Evolutionary conservation across 2,113 vertebrate species (phyloP).

Genomic region (Nycticryphes semicollaris): DNA sequence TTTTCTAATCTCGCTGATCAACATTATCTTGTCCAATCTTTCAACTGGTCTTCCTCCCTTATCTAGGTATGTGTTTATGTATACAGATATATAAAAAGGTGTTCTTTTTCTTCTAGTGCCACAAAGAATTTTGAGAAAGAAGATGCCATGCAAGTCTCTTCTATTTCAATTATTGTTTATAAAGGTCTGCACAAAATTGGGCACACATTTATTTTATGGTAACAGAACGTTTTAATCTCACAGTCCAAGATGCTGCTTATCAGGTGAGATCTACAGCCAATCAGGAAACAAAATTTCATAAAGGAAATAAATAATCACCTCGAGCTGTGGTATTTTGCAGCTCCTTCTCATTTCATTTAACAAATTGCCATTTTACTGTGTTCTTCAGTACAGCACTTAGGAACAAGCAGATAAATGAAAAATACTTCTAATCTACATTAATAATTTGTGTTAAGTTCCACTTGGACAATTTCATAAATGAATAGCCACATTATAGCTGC

Average conservation of each 20-base stretch:
- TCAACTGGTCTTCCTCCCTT: background rate
- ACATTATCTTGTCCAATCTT: background rate
- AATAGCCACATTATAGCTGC: background rate
- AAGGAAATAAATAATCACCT: background rate
- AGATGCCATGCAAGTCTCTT: background rate
- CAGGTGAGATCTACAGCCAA: background rate
- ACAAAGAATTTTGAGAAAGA: background rate
- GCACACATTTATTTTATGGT: background rate
- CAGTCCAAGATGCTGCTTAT: background rate
- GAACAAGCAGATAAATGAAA: slow-evolving; percentile 26
- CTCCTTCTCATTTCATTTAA: slow-evolving; percentile 1
- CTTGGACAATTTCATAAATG: slow-evolving; percentile 29
- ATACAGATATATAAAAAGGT: background rate
- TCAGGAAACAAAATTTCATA: background rate
- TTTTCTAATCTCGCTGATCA: background rate
- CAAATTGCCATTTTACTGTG: background rate
- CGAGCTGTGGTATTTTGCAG: background rate
- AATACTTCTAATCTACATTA: slow-evolving; percentile 23
- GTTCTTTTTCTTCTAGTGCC: background rate
- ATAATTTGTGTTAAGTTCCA: slow-evolving; percentile 39
- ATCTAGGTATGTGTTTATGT: background rate
- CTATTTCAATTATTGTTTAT: background rate
- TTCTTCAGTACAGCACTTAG: background rate
- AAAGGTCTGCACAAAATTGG: background rate
- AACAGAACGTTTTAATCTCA: background rate